A percentile compares a stretch with the other conserved stretches of the same genome.
phyloP scores from a whole-genome alignment of 2,888 invertebrate genomes.

The Chrysotoxum bicinctum region DNA sequence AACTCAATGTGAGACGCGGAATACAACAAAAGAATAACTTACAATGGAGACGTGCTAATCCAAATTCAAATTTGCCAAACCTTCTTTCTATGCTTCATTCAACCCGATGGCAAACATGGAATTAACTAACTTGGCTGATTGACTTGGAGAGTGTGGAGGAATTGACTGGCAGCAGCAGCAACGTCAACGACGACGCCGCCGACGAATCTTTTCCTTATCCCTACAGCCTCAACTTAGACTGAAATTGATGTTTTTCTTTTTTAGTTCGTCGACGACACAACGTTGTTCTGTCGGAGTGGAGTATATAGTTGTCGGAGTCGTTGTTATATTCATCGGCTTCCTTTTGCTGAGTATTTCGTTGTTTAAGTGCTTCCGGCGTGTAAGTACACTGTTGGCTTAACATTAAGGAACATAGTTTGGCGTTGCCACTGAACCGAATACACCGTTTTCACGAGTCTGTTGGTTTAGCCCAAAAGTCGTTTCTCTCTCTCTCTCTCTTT shows the following conservation, averaged over 20 bases:
- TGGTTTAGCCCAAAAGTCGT: slow-evolving; percentile 51
- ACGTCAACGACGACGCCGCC: neutral
- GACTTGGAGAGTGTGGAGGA: slow-evolving; percentile 33
- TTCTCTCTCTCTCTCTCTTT: neutral
- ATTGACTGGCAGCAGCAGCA: slow-evolving; percentile 24
- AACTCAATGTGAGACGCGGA: neutral
- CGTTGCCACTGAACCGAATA: slow-evolving; percentile 61
- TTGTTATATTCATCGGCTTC: slow-evolving; percentile 46
- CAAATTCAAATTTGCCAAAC: slow-evolving; percentile 65
- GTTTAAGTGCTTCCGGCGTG: slow-evolving; percentile 70
- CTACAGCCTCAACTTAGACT: slow-evolving; percentile 21
- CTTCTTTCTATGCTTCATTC: slow-evolving; percentile 7
- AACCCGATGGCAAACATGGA: slow-evolving; percentile 27
- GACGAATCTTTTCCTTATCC: neutral
- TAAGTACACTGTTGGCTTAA: slow-evolving; percentile 70
- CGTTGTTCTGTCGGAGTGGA: neutral
- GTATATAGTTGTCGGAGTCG: slow-evolving; percentile 15
- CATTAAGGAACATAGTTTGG: slow-evolving; percentile 64
- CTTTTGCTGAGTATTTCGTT: slow-evolving; percentile 62
- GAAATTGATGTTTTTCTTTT: slow-evolving; percentile 17
- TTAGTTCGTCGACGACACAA: neutral
- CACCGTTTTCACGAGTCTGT: slow-evolving; percentile 47
- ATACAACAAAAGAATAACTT: slow-evolving; percentile 61
- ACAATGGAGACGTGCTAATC: slow-evolving; percentile 64
- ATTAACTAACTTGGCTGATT: slow-evolving; percentile 45